These are phyloP conservation scores for Tragelaphus oryx DNA, from an alignment of 2,797 vertebrate species.

Conservation along the genomic window DNA sequence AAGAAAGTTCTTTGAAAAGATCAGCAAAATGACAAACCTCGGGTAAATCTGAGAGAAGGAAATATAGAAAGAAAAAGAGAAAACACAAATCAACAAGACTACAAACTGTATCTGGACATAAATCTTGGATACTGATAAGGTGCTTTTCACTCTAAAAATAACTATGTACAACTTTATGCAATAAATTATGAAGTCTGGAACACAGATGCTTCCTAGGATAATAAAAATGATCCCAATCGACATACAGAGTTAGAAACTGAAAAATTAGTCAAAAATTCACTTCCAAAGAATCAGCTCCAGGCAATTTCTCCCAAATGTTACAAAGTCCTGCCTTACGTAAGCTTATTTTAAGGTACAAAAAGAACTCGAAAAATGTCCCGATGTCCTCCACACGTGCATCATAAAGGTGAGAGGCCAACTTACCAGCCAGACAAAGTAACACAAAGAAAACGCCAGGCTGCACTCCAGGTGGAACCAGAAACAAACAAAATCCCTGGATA, in stretches of 20 bases:
- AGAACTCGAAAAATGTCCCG: background rate
- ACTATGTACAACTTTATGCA: background rate
- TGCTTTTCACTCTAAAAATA: background rate
- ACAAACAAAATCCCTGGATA: background rate
- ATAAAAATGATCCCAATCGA: background rate
- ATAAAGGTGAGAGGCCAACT: background rate
- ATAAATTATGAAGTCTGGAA: background rate
- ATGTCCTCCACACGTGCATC: background rate
- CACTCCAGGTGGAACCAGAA: background rate
- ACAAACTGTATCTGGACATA: background rate
- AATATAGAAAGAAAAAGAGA: background rate
- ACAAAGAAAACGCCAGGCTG: no score
- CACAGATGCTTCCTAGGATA: background rate
- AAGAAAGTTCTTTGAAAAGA: background rate
- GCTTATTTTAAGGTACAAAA: background rate
- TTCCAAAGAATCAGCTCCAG: background rate
- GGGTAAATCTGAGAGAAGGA: background rate
- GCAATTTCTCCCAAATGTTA: background rate
- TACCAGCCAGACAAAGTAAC: background rate
- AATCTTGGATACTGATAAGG: background rate
- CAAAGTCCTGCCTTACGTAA: background rate
- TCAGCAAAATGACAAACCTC: background rate
- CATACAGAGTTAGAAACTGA: background rate
- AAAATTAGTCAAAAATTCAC: background rate
- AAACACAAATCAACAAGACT: background rate